A percentile compares a stretch with the other conserved stretches of the same genome.
phyloP scores from a whole-genome alignment of 30 jellyfish, hydroid and myxozoan species.

The Hydractinia echinata region DNA sequence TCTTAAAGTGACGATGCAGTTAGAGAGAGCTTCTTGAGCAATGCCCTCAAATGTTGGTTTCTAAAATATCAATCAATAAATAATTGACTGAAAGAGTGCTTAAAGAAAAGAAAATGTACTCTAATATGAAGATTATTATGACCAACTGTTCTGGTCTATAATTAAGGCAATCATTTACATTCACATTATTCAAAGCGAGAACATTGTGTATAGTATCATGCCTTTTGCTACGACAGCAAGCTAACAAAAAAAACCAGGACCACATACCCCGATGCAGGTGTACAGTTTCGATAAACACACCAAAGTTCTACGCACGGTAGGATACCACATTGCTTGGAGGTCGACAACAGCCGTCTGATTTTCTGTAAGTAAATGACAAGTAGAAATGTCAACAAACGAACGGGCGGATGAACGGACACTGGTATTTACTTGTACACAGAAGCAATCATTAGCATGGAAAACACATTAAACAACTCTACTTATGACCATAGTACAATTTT shows the following conservation, averaged over 20 bases:
- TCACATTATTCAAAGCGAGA: too few relatives aligned
- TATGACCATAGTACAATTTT: too few relatives aligned
- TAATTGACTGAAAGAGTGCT: neutral
- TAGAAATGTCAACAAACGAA: neutral
- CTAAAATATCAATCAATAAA: conserved; percentile 34
- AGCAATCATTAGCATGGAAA: too few relatives aligned
- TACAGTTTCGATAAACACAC: conserved; percentile 93
- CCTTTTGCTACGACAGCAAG: too few relatives aligned
- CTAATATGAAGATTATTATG: too few relatives aligned
- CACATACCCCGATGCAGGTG: conserved; percentile 75
- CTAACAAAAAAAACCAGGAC: neutral
- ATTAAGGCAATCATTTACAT: too few relatives aligned
- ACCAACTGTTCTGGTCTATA: too few relatives aligned
- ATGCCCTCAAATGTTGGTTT: conserved; percentile 87
- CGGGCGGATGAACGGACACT: too few relatives aligned
- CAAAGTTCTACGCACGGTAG: conserved; percentile 92
- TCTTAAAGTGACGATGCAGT: conserved; percentile 72
- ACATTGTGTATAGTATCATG: too few relatives aligned
- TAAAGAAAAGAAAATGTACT: neutral
- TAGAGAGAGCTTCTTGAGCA: conserved; percentile 93
- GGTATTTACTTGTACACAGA: too few relatives aligned
- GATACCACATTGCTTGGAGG: conserved; percentile 99
- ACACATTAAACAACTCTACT: too few relatives aligned
- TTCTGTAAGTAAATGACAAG: neutral
- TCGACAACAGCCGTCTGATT: conserved; percentile 79